These are phyloP conservation scores for Epinotia demarniana DNA, from an alignment of 2,888 invertebrate genomes.

Conservation along the genomic window DNA sequence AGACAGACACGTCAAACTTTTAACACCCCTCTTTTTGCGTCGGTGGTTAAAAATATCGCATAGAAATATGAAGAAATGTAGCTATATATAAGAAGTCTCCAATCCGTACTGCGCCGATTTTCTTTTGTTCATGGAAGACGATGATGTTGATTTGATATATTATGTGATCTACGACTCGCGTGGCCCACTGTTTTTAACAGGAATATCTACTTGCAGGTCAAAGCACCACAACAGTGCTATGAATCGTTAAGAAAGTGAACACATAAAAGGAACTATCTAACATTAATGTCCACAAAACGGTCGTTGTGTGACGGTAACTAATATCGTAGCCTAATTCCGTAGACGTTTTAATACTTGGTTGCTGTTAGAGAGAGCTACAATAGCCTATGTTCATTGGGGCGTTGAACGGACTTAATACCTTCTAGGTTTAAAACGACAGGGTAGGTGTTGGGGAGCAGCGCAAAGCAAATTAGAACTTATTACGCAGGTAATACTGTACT, in stretches of 20 bases:
- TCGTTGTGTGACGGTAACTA: slow-evolving; percentile 21
- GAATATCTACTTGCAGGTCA: slow-evolving; percentile 2
- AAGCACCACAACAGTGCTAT: slow-evolving; percentile 10
- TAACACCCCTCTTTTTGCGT: no score
- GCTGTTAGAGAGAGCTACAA: slow-evolving; percentile 8
- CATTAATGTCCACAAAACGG: background rate
- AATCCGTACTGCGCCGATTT: no score
- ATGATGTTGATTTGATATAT: background rate
- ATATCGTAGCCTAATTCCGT: slow-evolving; percentile 25
- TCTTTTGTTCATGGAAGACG: background rate
- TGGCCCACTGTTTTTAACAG: background rate
- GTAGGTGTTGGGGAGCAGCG: background rate
- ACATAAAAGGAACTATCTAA: slow-evolving; percentile 5
- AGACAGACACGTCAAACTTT: no score
- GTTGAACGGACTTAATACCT: background rate
- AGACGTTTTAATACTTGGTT: slow-evolving; percentile 25
- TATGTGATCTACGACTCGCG: background rate
- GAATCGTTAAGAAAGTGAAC: slow-evolving; percentile 12
- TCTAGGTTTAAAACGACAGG: slow-evolving; percentile 19
- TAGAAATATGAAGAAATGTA: no score
- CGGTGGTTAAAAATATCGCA: no score
- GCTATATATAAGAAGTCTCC: no score
- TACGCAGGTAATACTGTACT: slow-evolving; percentile 18
- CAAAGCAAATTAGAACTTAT: slow-evolving; percentile 19
- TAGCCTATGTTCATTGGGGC: background rate